Base-by-base conservation (phyloP, 2,888 invertebrate species). In the Synergus umbraculus region DNA sequence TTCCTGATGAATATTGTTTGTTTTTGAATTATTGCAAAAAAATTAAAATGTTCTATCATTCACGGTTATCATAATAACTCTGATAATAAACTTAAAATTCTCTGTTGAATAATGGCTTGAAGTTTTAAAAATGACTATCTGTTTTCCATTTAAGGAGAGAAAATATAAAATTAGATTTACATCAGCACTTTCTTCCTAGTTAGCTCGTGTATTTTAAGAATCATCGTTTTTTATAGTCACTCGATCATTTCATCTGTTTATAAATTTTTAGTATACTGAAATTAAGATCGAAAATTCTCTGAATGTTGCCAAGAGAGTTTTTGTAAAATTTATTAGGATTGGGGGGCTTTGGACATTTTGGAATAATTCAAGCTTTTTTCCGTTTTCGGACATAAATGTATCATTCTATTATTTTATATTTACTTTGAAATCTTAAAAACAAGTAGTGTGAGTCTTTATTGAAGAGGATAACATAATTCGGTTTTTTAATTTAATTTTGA, bases 1-100 rank as follows among this genome's bases (percentile, higher is more conserved):
- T 46, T 73, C 63, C 18, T 41, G 77, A 81, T 41, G 77, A 81
- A 82, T 73, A 73, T 67, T 78, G 78, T 81, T 82, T 81, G 77
- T 81, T 82, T 82, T 81, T 22, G 81, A 66, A 81, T 8, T 54
- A 69, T 46, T 46, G 54, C 12, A 73, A 22, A 73, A 73, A 46
- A 9, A 54, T 37, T 29, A 4, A 4, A 22, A 29, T 54, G 37
- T 49, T 54, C 29, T 73, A 10, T 67, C 18, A 29, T 44, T 9
- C 22, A 13, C 4, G 22, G 12, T 3, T 22, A 29, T 46, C 15
- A 15, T 69, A 22, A 29, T 29, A 22, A 29, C 18, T 46, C 5
- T 13, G 49, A 69, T 49, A 49, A 15, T 49, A 29, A 13, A 69
- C 13, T 49, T 13, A 15, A 29, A 69, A 49, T 44, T 69, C 15